phyloP scores from a whole-genome alignment of 2,113 vertebrate genomes.

The Polyodon spathula region DNA sequence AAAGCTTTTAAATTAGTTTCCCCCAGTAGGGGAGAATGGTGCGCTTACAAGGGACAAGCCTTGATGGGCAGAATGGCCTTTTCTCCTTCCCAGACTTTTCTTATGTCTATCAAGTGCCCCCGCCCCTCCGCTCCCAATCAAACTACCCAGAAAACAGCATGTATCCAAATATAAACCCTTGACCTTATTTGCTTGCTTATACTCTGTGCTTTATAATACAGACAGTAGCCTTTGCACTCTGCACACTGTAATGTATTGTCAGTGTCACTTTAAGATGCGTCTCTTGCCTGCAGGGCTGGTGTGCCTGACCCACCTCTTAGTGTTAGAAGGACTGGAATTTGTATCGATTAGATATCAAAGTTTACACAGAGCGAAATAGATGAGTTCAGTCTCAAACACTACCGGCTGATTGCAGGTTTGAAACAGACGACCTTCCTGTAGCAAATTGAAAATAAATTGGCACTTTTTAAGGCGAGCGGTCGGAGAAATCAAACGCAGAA shows the following conservation, averaged over 20 bases:
- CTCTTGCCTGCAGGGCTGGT: neutral
- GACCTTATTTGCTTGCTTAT: neutral
- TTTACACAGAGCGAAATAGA: neutral
- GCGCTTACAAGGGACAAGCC: too few relatives aligned
- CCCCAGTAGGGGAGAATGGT: too few relatives aligned
- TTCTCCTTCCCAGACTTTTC: too few relatives aligned
- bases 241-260: too few relatives aligned
- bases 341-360: constrained; percentile 1
- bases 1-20: too few relatives aligned
- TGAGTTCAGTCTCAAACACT: neutral
- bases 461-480: neutral
- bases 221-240: neutral
- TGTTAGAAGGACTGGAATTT: neutral
- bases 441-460: neutral
- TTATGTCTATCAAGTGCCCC: too few relatives aligned
- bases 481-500: too few relatives aligned
- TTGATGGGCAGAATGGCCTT: too few relatives aligned
- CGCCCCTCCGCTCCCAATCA: too few relatives aligned
- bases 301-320: constrained; percentile 2
- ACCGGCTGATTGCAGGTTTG: neutral
- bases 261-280: neutral
- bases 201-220: neutral
- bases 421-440: neutral
- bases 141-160: too few relatives aligned
- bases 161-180: too few relatives aligned